A percentile compares a stretch with the other conserved stretches of the same genome.
These are phyloP conservation scores for Rhinophrynus dorsalis DNA, from an alignment of 2,797 vertebrate species.

Conservation along the genomic window DNA sequence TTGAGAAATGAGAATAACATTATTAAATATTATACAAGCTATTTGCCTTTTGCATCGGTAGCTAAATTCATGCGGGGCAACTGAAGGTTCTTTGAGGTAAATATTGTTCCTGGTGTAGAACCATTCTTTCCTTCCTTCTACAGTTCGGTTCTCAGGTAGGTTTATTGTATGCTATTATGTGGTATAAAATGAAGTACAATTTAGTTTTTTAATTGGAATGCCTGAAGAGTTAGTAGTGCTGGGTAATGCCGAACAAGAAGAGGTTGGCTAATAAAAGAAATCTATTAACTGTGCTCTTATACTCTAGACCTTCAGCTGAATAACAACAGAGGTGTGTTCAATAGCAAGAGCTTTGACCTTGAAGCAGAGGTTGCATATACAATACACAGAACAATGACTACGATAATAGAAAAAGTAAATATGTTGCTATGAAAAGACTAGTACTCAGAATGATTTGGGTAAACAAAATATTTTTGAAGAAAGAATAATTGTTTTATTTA, in stretches of 20 bases:
- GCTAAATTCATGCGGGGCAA: neutral
- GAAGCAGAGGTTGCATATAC: slow-evolving; percentile 62
- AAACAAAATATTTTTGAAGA: slow-evolving; percentile 38
- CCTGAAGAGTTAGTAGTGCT: slow-evolving; percentile 72
- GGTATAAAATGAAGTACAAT: slow-evolving; percentile 45
- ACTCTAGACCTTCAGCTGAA: slow-evolving; percentile 85
- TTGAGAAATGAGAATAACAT: neutral
- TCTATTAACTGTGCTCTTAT: slow-evolving; percentile 84
- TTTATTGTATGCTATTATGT: slow-evolving; percentile 36
- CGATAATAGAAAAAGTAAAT: slow-evolving; percentile 72
- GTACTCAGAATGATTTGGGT: slow-evolving; percentile 23
- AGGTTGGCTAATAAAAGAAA: slow-evolving; percentile 76
- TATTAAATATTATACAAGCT: neutral
- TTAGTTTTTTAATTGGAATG: slow-evolving; percentile 47
- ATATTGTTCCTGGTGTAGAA: slow-evolving; percentile 5
- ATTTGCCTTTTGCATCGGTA: slow-evolving; percentile 4
- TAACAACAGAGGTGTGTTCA: slow-evolving; percentile 75
- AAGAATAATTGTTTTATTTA: neutral
- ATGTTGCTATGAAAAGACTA: slow-evolving; percentile 64
- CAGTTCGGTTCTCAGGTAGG: slow-evolving; percentile 65
- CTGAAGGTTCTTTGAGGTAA: slow-evolving; percentile 13
- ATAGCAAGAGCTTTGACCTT: slow-evolving; percentile 77
- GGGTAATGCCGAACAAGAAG: slow-evolving; percentile 76
- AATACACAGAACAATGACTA: slow-evolving; percentile 69
- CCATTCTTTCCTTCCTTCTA: slow-evolving; percentile 54